phyloP scores from a whole-genome alignment of 2,797 vertebrate species.

The Catharus ustulatus region DNA sequence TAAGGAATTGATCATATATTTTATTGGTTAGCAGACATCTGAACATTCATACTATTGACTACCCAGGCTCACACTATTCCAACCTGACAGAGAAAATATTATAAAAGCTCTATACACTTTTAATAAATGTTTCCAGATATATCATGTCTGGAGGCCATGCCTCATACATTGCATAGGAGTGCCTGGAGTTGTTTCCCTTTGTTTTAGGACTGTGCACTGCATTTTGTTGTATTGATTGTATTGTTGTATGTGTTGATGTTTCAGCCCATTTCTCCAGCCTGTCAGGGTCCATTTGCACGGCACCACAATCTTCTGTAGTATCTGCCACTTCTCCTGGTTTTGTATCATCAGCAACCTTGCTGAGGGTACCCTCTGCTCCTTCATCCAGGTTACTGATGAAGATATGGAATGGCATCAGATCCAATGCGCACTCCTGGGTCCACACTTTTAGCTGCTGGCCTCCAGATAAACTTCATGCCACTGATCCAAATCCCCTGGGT shows the following conservation, averaged over 20 bases:
- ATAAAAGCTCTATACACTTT: neutral
- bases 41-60: neutral
- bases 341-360: neutral
- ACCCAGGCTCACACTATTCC: neutral
- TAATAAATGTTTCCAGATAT: neutral
- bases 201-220: neutral
- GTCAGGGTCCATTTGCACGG: neutral
- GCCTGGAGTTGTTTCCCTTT: neutral
- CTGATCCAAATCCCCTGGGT: neutral
- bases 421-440: too few relatives aligned
- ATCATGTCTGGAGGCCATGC: fast-evolving
- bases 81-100: neutral
- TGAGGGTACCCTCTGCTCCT: neutral
- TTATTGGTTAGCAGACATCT: neutral
- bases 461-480: neutral
- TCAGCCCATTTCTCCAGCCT: neutral
- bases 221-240: neutral
- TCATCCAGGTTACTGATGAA: neutral
- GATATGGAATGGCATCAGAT: neutral
- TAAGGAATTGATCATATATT: neutral
- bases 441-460: neutral
- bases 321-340: neutral
- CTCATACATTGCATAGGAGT: neutral
- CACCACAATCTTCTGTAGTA: neutral
- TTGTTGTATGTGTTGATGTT: neutral